Evolutionary conservation across 2,113 vertebrate genomes (phyloP).

Genomic region (Grallaria varia): DNA sequence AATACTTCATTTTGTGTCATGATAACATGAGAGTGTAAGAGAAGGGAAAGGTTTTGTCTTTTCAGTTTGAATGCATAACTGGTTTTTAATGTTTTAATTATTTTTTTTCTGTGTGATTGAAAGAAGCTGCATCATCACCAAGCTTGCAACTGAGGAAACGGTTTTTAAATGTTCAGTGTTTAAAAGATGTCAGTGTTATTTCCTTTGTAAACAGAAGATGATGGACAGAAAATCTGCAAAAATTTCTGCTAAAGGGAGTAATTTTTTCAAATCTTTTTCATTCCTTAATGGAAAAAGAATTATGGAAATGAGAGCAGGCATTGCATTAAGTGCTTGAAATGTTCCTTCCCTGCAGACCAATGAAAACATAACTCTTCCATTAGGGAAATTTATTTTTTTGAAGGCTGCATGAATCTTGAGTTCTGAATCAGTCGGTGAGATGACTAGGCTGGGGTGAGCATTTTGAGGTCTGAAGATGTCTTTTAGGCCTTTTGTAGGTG

Average conservation of each 20-base stretch:
- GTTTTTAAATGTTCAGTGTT: neutral
- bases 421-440: conserved; percentile 39
- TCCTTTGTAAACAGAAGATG: conserved; percentile 5
- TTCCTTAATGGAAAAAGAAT: conserved; percentile 53
- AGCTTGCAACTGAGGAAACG: neutral
- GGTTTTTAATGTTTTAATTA: neutral
- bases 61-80: neutral
- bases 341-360: conserved; percentile 44
- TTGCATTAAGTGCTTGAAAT: conserved; percentile 52
- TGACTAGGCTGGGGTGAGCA: neutral
- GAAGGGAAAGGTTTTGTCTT: neutral
- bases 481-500: neutral
- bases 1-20: conserved; percentile 5
- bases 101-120: neutral
- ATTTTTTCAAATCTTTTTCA: conserved; percentile 42
- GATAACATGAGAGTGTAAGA: neutral
- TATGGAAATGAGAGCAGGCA: conserved; percentile 41
- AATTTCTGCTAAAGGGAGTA: conserved; percentile 2
- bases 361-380: conserved; percentile 54
- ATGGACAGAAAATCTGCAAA: conserved; percentile 5
- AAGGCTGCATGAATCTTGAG: conserved; percentile 25
- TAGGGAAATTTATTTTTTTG: conserved; percentile 47
- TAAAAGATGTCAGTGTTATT: neutral
- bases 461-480: neutral
- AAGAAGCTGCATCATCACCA: neutral